A percentile compares a stretch with the other conserved stretches of the same genome.
These are phyloP conservation scores for Brevimyrus niger DNA, from an alignment of 2,113 vertebrate species.

Conservation along the genomic window DNA sequence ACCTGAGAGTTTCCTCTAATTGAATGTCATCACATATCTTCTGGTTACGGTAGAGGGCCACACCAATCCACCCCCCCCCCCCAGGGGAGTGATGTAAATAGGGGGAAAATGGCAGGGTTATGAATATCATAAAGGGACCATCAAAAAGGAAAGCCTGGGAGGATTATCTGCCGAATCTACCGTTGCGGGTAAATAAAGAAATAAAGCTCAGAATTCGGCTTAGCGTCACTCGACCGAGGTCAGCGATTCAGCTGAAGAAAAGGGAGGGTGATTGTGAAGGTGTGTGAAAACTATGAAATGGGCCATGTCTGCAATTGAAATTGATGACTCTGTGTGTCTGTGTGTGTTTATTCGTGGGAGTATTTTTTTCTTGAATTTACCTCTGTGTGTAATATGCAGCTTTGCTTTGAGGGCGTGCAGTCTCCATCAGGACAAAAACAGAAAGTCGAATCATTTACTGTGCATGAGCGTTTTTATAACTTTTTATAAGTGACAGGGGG, in stretches of 20 bases:
- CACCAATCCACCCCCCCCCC: background rate
- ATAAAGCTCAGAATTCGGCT: slow-evolving; percentile 22
- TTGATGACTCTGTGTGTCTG: background rate
- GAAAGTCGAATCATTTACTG: background rate
- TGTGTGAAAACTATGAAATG: background rate
- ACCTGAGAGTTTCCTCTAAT: slow-evolving; percentile 2
- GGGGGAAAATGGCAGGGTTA: slow-evolving; percentile 1
- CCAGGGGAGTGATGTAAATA: too few species aligned
- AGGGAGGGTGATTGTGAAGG: background rate
- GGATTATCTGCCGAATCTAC: slow-evolving; percentile 18
- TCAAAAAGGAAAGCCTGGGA: slow-evolving; percentile 6
- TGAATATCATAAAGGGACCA: slow-evolving; percentile 16
- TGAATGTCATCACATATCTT: slow-evolving; percentile 6
- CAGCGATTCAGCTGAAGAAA: background rate
- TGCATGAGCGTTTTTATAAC: background rate
- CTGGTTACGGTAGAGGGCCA: background rate
- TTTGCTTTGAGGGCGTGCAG: background rate
- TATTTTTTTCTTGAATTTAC: background rate
- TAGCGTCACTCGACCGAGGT: slow-evolving; percentile 19
- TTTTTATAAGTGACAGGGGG: background rate
- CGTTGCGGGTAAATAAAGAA: slow-evolving; percentile 23
- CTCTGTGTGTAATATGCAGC: background rate
- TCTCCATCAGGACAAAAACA: background rate
- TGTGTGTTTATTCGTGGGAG: background rate
- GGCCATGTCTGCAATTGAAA: background rate